Percentiles rank a stretch among this genome's conserved stretches.
These are phyloP conservation scores for Hirtodrosophila duncani DNA, from an alignment of 2,888 invertebrate genomes.

Conservation along the genomic window DNA sequence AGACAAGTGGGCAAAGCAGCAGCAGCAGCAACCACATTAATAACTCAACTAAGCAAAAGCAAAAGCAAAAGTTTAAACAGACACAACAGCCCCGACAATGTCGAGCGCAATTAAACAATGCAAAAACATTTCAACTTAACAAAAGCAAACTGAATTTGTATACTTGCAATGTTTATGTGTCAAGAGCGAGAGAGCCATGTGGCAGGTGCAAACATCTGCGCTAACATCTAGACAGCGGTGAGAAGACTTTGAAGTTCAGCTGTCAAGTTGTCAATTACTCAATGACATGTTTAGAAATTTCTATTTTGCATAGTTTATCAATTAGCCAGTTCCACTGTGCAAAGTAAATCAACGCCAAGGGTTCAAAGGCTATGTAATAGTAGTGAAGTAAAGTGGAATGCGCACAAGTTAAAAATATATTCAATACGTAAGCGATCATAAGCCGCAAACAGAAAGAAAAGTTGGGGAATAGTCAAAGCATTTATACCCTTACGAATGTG, in stretches of 20 bases:
- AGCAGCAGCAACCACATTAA: conserved; percentile 4
- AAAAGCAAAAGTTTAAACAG: conserved; percentile 5
- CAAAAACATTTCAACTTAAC: conserved; percentile 53
- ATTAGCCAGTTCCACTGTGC: too few relatives aligned
- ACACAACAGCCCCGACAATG: conserved; percentile 27
- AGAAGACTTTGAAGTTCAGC: too few relatives aligned
- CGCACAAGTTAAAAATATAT: conserved; percentile 12
- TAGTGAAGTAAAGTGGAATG: conserved; percentile 24
- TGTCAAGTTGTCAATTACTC: too few relatives aligned
- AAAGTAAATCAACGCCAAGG: not conserved
- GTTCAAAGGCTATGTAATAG: conserved; percentile 5
- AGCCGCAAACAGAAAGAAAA: too few relatives aligned
- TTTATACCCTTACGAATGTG: too few relatives aligned
- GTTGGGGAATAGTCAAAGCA: too few relatives aligned
- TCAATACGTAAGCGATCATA: conserved; percentile 31
- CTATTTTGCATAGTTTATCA: conserved; percentile 10
- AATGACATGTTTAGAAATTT: too few relatives aligned
- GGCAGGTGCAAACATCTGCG: conserved; percentile 4
- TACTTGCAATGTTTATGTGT: too few relatives aligned
- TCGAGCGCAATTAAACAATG: conserved; percentile 52
- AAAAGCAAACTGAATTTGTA: conserved; percentile 47
- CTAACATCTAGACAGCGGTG: too few relatives aligned
- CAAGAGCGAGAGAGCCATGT: conserved; percentile 9
- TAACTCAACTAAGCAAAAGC: not conserved
- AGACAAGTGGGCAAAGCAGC: conserved; percentile 15